These are phyloP conservation scores for Silurus asotus DNA, from an alignment of 2,113 vertebrate species.

Conservation along the genomic window DNA sequence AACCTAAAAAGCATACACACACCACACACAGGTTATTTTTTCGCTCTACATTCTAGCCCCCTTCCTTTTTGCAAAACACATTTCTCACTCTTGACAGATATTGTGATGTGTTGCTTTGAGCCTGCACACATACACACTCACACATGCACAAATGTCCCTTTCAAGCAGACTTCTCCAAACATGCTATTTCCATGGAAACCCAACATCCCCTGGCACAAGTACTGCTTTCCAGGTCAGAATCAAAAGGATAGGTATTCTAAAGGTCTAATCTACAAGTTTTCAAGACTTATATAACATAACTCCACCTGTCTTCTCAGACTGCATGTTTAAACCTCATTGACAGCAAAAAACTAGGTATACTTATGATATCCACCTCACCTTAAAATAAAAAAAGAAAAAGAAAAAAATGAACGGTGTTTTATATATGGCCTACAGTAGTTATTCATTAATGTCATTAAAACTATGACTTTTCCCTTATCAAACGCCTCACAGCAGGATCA, in stretches of 20 bases:
- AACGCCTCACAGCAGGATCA: constrained; percentile 20
- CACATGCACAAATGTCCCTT: constrained; percentile 37
- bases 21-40: neutral
- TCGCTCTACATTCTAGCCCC: neutral
- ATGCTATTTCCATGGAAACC: constrained; percentile 55
- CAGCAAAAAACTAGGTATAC: neutral
- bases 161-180: constrained; percentile 50
- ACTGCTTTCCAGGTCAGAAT: constrained; percentile 49
- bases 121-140: constrained; percentile 26
- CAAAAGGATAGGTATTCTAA: constrained; percentile 48
- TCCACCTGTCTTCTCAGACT: neutral
- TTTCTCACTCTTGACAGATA: constrained; percentile 18
- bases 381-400: constrained; percentile 1
- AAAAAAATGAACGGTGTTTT: neutral
- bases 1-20: neutral
- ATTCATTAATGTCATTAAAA: constrained; percentile 48
- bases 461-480: constrained; percentile 27
- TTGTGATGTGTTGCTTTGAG: constrained; percentile 29
- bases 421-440: constrained; percentile 7
- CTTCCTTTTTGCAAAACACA: constrained; percentile 21
- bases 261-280: constrained; percentile 51
- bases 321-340: constrained; percentile 8
- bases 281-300: neutral
- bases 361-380: constrained; percentile 2
- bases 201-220: constrained; percentile 44